Evolutionary conservation across 2,797 vertebrate genomes (phyloP).

Genomic region (Paratrypauchen microcephalus): DNA sequence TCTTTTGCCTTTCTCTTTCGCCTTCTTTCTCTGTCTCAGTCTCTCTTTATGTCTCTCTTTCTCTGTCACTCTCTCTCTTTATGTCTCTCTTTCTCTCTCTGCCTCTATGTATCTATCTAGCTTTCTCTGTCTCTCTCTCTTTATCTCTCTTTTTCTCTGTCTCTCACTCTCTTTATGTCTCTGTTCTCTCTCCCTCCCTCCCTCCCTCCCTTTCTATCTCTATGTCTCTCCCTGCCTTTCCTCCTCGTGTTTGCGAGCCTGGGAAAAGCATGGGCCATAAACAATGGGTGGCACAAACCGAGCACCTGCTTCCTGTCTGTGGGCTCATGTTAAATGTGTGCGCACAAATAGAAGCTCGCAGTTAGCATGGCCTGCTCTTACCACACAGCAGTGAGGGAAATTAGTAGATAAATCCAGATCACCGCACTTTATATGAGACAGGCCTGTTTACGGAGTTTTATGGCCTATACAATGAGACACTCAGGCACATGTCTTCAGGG

Average conservation of each 20-base stretch:
- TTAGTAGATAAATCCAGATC: slow-evolving; percentile 12
- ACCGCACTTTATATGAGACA: background rate
- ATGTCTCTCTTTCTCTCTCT: slow-evolving; percentile 16
- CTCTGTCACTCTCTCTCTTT: background rate
- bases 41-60: background rate
- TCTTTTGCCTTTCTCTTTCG: background rate
- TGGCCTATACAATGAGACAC: slow-evolving; percentile 17
- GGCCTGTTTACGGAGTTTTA: background rate
- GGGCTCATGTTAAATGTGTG: slow-evolving; percentile 56
- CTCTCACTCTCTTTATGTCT: background rate
- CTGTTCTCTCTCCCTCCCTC: background rate
- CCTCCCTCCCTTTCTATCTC: background rate
- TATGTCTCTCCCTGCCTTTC: background rate
- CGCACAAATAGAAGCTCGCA: slow-evolving; percentile 62
- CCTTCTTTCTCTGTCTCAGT: background rate
- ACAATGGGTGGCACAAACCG: slow-evolving; percentile 59
- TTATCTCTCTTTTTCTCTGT: background rate
- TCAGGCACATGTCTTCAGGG: background rate
- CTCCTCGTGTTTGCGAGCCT: slow-evolving; percentile 39
- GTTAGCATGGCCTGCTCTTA: slow-evolving; percentile 37
- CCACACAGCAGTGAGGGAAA: slow-evolving; percentile 27
- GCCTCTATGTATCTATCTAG: background rate
- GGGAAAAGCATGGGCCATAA: slow-evolving; percentile 67
- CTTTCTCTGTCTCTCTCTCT: background rate
- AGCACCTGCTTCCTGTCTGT: slow-evolving; percentile 76